phyloP scores from a whole-genome alignment of 2,797 vertebrate species.

The Halcyon smyrnensis region DNA sequence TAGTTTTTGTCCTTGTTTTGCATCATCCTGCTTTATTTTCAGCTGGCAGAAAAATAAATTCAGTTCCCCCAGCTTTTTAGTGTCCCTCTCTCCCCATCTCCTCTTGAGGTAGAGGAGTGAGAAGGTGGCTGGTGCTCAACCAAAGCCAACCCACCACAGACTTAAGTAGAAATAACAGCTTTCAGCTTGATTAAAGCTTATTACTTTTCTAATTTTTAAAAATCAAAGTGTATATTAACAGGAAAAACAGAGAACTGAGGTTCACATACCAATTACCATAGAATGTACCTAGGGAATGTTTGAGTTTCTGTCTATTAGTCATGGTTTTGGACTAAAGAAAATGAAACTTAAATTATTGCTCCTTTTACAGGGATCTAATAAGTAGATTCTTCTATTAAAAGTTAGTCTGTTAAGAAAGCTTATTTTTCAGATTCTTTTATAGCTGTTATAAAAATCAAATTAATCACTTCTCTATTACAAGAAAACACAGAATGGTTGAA shows the following conservation, averaged over 20 bases:
- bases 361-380: not conserved
- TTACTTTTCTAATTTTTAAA: not conserved
- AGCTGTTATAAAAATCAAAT: not conserved
- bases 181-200: not conserved
- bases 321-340: not conserved
- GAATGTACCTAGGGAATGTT: not conserved
- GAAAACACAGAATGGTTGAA: not conserved
- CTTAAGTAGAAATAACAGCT: not conserved
- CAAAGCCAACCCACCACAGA: not conserved
- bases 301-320: not conserved
- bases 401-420: not conserved
- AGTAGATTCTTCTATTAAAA: not conserved
- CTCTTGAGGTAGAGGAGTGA: not conserved
- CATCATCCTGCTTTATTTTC: not conserved
- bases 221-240: not conserved
- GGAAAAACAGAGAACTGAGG: not conserved
- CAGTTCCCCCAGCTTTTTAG: not conserved
- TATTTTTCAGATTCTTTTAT: not conserved
- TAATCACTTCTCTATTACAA: not conserved
- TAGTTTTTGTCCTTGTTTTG: not conserved
- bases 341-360: not conserved
- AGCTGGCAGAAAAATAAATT: not conserved
- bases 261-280: not conserved
- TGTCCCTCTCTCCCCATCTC: not conserved
- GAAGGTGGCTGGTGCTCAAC: not conserved